Percentiles rank a stretch among this genome's conserved stretches.
These are phyloP conservation scores for Neosilurus mollespiculum DNA, from an alignment of 2,797 vertebrate species.

Conservation along the genomic window DNA sequence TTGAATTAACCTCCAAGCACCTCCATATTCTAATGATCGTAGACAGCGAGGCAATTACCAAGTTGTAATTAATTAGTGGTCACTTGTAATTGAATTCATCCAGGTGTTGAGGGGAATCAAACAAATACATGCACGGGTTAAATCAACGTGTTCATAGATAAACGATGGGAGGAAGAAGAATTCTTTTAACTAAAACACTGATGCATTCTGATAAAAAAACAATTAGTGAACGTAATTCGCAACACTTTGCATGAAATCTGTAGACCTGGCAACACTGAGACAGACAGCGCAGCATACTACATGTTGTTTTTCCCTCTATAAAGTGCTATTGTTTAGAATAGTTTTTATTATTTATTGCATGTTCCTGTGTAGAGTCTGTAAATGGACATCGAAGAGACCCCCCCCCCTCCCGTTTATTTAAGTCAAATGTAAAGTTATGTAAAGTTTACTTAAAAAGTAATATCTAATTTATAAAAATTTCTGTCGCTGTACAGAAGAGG, in stretches of 20 bases:
- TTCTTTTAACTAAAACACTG: background rate
- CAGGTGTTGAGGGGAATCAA: slow-evolving; percentile 35
- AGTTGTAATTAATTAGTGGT: slow-evolving; percentile 24
- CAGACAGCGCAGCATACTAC: background rate
- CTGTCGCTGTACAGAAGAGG: background rate
- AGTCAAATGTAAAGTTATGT: too few relatives aligned
- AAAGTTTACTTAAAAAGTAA: too few relatives aligned
- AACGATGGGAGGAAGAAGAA: background rate
- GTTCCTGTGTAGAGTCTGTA: too few relatives aligned
- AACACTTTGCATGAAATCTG: background rate
- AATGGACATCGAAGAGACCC: too few relatives aligned
- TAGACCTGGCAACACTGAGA: background rate
- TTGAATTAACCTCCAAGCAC: slow-evolving; percentile 49
- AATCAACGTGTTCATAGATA: background rate
- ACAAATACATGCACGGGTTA: slow-evolving; percentile 41
- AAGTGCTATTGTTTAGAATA: too few relatives aligned
- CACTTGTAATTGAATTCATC: slow-evolving; percentile 56
- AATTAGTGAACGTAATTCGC: background rate
- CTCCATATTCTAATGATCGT: slow-evolving; percentile 49
- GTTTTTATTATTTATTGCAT: too few relatives aligned
- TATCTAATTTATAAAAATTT: too few relatives aligned
- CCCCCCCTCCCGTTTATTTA: too few relatives aligned
- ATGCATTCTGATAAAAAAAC: background rate
- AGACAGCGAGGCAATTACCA: slow-evolving; percentile 50
- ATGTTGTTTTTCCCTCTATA: background rate